A percentile compares a stretch with the other conserved stretches of the same genome.
phyloP scores from a whole-genome alignment of 2,888 invertebrate genomes.

The Eilema caniola region DNA sequence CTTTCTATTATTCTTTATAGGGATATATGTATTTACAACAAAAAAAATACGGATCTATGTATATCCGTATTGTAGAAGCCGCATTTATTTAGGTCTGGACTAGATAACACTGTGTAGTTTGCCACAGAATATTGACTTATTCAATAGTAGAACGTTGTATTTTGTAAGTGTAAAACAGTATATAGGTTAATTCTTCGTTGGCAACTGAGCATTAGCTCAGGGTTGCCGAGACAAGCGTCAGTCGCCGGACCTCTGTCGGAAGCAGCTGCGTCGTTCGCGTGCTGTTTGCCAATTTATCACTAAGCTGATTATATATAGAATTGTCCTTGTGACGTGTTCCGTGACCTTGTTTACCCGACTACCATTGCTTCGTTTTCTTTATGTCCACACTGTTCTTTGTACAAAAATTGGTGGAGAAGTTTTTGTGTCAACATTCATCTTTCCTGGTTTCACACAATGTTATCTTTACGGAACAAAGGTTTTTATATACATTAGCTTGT shows the following conservation, averaged over 20 bases:
- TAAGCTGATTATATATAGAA: conserved; percentile 86
- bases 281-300: conserved; percentile 87
- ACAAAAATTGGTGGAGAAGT: conserved; percentile 52
- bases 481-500: background rate
- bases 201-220: conserved; percentile 38
- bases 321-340: conserved; percentile 82
- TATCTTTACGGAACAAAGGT: background rate
- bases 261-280: conserved; percentile 85
- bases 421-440: conserved; percentile 51
- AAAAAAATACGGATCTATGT: too few relatives aligned
- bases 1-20: too few relatives aligned
- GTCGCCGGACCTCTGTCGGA: conserved; percentile 61
- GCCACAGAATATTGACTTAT: background rate
- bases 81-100: too few relatives aligned
- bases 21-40: too few relatives aligned
- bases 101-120: too few relatives aligned
- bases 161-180: background rate
- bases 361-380: conserved; percentile 75
- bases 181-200: conserved; percentile 38
- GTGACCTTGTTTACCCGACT: conserved; percentile 81
- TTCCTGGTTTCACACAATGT: background rate
- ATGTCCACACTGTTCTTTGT: conserved; percentile 74
- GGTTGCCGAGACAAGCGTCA: conserved; percentile 40
- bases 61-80: too few relatives aligned
- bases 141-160: background rate